Conservation (phyloP, 2,113 vertebrate genomes). For the Pseudorhombus dupliciocellatus region DNA sequence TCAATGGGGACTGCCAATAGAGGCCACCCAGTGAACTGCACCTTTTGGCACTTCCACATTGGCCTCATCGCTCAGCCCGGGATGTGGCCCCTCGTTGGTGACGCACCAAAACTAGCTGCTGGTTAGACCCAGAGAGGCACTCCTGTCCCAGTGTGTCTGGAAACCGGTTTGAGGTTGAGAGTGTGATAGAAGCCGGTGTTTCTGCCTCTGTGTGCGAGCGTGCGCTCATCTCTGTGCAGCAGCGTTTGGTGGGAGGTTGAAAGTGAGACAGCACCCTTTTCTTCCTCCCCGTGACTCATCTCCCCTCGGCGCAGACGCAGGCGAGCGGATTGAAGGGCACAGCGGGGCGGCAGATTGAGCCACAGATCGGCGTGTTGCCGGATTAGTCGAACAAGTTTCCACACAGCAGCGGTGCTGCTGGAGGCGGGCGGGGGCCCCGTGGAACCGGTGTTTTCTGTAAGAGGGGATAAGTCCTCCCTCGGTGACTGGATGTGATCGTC, state of each 20-base stretch:
- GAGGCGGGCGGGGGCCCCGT: constrained; percentile 15
- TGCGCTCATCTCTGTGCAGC: neutral
- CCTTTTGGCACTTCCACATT: too few relatives aligned
- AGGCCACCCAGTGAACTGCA: too few relatives aligned
- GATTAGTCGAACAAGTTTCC: constrained; percentile 59
- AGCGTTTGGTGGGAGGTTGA: neutral
- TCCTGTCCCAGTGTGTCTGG: too few relatives aligned
- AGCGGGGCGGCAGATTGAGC: constrained; percentile 41
- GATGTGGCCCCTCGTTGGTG: too few relatives aligned
- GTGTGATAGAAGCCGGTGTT: too few relatives aligned
- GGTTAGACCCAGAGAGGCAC: too few relatives aligned
- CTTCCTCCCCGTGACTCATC: constrained; percentile 40
- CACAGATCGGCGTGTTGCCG: constrained; percentile 54
- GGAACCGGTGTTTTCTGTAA: constrained; percentile 29
- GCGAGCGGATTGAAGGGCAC: constrained; percentile 44
- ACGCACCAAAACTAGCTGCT: too few relatives aligned
- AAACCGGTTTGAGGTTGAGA: too few relatives aligned
- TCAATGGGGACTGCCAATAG: too few relatives aligned
- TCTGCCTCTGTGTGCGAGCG: neutral
- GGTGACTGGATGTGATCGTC: constrained; percentile 30
- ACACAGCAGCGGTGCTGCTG: constrained; percentile 17
- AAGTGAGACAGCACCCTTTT: constrained; percentile 11
- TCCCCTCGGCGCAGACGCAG: constrained; percentile 30
- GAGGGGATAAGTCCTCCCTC: neutral
- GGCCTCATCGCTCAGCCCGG: too few relatives aligned